Evolutionary conservation across 1,140 invertebrate species (phyloP).

Genomic region (Scaptodrosophila lebanonensis): DNA sequence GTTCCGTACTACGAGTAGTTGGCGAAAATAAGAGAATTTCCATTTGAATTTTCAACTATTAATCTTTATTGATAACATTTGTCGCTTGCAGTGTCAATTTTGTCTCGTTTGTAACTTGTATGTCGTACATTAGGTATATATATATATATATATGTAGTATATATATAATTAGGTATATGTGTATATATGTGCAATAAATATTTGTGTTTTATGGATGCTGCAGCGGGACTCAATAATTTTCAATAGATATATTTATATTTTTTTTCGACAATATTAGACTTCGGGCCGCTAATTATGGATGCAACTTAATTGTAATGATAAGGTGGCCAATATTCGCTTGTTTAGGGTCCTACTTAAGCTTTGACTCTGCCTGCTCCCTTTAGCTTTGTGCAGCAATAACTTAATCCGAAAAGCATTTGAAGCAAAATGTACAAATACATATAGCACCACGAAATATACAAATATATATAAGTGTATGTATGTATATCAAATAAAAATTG

Average conservation of each 20-base stretch:
- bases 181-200: conserved; percentile 64
- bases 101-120: conserved; percentile 58
- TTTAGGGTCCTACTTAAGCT: too few relatives aligned
- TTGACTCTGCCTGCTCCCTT: too few relatives aligned
- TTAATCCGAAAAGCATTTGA: conserved; percentile 33
- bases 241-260: too few relatives aligned
- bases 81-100: conserved; percentile 25
- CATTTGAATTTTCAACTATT: conserved; percentile 72
- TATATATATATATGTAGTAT: conserved; percentile 39
- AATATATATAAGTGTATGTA: conserved; percentile 44
- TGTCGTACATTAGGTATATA: conserved; percentile 41
- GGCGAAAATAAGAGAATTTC: conserved; percentile 10
- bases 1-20: conserved; percentile 34
- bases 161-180: conserved; percentile 26
- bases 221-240: too few relatives aligned
- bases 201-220: conserved; percentile 32
- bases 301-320: too few relatives aligned
- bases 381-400: too few relatives aligned
- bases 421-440: conserved; percentile 52
- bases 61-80: conserved; percentile 76
- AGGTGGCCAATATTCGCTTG: too few relatives aligned
- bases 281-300: too few relatives aligned
- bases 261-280: conserved; percentile 17
- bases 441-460: conserved; percentile 72
- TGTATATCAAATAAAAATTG: conserved; percentile 3